Evolutionary conservation across 1,140 invertebrate genomes (phyloP), one percentile per base, ranked within the genome.

Genomic region (Cydia pomonella): DNA sequence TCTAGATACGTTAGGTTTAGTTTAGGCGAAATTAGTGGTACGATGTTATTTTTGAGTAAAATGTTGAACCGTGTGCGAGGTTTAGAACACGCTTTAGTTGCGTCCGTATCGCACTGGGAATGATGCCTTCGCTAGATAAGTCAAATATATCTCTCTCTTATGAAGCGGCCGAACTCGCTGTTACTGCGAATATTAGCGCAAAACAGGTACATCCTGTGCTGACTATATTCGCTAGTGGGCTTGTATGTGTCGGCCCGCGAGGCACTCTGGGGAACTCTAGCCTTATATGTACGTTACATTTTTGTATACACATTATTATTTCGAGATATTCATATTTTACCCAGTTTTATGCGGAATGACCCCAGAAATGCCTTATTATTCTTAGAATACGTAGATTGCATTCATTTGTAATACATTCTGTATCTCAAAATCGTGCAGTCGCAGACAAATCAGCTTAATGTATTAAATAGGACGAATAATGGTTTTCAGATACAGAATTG

Each of bases 61-160:
- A 84, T 89, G 84, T 87, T 84, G 77, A 87, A 82, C 77, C 77
- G 86, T 87, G 84, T 87, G 83, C 72, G 78, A 79, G 73, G 73
- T 76, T 79, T 82, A 79, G 79, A 78, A 76, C 73, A 59, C 25
- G 79, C 82, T 86, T 87, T 80, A 77, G 78, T 89, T 87, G 84
- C 79, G 81, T 83, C 76, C 59, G 76, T 80, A 80, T 86, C 84
- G 87, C 86, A 87, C 84, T 80, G 85, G 82, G 79, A 84, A 87
- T 81, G 82, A 91, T 89, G 88, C 88, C 88, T 91, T 92, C 88
- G 90, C 82, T 90, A 89, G 87, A 83, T 87, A 83, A 84, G 79
- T 73, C 72, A 66, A 79, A 81, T 82, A 82, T 59, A 7, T 59
- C 18, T 59, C 53, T 59, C 18, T 59, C 53, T 59, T 23, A 23